Conservation (phyloP, 2,888 invertebrate species). For the Drosophila mayaguana region DNA sequence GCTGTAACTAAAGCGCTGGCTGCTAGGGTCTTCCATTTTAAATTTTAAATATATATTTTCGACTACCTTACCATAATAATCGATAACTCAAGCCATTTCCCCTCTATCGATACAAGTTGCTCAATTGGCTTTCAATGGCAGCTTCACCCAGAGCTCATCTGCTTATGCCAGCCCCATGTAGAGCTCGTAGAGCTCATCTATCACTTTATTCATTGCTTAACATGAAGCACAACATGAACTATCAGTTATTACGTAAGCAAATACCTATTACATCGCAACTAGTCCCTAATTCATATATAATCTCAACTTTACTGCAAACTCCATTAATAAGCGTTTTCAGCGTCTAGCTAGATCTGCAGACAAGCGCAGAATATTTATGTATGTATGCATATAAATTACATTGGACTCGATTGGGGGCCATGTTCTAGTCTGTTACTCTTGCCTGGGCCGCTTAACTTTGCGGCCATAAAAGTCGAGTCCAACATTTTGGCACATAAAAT, state of each 20-base stretch:
- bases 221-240: background rate
- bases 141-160: too few relatives aligned
- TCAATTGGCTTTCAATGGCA: too few relatives aligned
- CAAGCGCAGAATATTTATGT: constrained; percentile 7
- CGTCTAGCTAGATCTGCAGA: constrained; percentile 1
- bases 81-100: too few relatives aligned
- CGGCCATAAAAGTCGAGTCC: constrained; percentile 38
- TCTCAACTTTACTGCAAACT: background rate
- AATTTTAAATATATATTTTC: too few relatives aligned
- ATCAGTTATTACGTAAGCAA: background rate
- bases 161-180: too few relatives aligned
- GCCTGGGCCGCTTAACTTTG: constrained; percentile 36
- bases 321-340: constrained; percentile 6
- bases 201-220: too few relatives aligned
- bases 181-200: too few relatives aligned
- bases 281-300: background rate
- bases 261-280: background rate
- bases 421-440: constrained; percentile 17
- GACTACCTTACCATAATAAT: too few relatives aligned
- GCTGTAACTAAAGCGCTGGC: too few relatives aligned
- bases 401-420: constrained; percentile 15
- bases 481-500: constrained; percentile 66
- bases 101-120: too few relatives aligned
- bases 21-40: too few relatives aligned
- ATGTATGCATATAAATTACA: constrained; percentile 12